Conservation (phyloP, 2,888 invertebrate species). For the Xylophagus ater region DNA sequence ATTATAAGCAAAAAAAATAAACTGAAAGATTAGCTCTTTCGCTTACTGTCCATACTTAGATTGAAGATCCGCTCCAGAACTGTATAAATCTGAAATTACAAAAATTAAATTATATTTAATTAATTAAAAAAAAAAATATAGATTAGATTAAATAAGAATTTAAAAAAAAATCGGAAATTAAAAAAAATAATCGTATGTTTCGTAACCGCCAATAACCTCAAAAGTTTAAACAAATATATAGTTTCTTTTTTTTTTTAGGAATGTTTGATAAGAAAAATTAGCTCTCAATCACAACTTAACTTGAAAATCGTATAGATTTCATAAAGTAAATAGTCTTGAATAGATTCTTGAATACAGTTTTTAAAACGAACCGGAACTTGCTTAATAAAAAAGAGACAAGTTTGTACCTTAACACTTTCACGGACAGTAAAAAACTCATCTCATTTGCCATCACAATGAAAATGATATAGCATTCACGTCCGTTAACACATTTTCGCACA, state of each 20-base stretch:
- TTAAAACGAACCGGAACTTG: too few species aligned
- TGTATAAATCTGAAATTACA: constrained; percentile 9
- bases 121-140: not conserved
- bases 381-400: too few species aligned
- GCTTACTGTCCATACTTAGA: constrained; percentile 15
- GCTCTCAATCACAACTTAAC: too few species aligned
- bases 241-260: not conserved
- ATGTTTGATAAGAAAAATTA: too few species aligned
- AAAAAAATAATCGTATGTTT: not conserved
- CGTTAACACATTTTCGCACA: too few species aligned
- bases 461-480: too few species aligned
- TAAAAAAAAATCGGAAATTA: not conserved
- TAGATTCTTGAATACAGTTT: too few species aligned
- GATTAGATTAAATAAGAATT: not conserved
- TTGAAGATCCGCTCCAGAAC: constrained; percentile 6
- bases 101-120: not conserved
- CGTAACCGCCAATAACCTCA: not conserved
- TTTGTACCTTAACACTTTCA: too few species aligned
- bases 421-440: too few species aligned
- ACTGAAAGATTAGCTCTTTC: constrained; percentile 6
- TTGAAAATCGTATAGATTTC: too few species aligned
- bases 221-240: not conserved
- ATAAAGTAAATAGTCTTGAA: too few species aligned
- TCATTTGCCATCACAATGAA: too few species aligned
- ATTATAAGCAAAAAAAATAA: not conserved